Evolutionary conservation across 2,888 invertebrate species (phyloP).

Genomic region (Pristionchus fissidentatus): DNA sequence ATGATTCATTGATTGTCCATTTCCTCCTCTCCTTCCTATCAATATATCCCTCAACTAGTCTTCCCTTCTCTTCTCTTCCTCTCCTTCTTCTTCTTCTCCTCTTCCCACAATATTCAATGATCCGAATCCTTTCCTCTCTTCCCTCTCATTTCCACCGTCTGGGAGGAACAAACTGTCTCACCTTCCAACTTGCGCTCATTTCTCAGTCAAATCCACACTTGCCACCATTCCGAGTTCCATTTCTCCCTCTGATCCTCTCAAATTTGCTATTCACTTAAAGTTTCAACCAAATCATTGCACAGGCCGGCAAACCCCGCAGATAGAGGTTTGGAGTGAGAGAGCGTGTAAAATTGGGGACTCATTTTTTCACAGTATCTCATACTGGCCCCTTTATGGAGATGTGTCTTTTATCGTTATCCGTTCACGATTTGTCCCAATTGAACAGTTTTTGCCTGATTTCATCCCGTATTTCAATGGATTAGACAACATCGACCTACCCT

Average conservation of each 20-base stretch:
- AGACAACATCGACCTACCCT: background rate
- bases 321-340: too few relatives aligned
- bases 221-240: background rate
- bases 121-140: conserved; percentile 1
- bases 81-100: conserved; percentile 4
- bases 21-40: background rate
- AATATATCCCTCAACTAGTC: background rate
- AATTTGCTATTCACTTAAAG: background rate
- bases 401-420: too few relatives aligned
- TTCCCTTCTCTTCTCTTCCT: background rate
- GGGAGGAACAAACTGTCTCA: conserved; percentile 23
- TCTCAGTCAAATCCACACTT: too few relatives aligned
- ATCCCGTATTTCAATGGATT: too few relatives aligned
- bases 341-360: background rate
- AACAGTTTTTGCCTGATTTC: too few relatives aligned
- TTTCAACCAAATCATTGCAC: too few relatives aligned
- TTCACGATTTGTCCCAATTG: conserved; percentile 32
- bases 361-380: background rate
- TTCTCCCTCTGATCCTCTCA: background rate
- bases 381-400: too few relatives aligned
- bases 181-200: conserved; percentile 23
- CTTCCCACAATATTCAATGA: conserved; percentile 10
- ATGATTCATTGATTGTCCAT: background rate
- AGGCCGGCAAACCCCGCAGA: too few relatives aligned
- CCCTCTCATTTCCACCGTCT: conserved; percentile 1